Conservation (phyloP, 64 coral and sea anemone genomes). For the Cladopsammia gracilis region DNA sequence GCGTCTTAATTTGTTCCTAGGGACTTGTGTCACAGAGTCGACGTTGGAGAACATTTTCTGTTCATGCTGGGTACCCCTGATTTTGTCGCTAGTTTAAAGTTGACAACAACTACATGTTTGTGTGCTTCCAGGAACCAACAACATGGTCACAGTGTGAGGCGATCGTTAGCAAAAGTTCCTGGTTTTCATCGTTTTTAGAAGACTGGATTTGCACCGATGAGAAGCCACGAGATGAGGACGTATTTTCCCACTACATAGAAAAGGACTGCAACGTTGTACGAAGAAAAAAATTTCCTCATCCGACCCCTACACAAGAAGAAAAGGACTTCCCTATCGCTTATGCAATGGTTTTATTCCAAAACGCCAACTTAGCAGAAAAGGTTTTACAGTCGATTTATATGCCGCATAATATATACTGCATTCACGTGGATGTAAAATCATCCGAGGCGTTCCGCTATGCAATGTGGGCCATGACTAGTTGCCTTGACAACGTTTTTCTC, state of each 20-base stretch:
- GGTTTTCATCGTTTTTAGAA: not conserved
- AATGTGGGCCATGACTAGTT: slow-evolving; percentile 20
- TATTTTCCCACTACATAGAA: not conserved
- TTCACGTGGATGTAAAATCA: slow-evolving; percentile 51
- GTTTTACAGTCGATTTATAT: slow-evolving; percentile 43
- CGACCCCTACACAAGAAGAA: slow-evolving; percentile 33
- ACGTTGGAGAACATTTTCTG: too few species aligned
- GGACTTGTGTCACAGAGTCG: too few species aligned
- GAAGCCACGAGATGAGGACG: not conserved
- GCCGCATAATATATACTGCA: slow-evolving; percentile 60
- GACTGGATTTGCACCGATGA: slow-evolving; percentile 6
- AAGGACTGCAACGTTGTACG: slow-evolving; percentile 1
- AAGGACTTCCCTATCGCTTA: slow-evolving; percentile 56
- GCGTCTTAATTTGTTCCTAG: too few species aligned
- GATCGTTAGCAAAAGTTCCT: not conserved
- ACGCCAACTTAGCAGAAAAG: slow-evolving; percentile 11
- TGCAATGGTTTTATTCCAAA: slow-evolving; percentile 23
- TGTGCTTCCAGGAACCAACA: not conserved
- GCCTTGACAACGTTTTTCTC: slow-evolving; percentile 21
- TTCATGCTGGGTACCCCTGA: too few species aligned
- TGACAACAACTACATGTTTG: not conserved
- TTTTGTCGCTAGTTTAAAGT: too few species aligned
- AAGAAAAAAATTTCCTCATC: slow-evolving; percentile 20
- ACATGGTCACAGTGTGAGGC: slow-evolving; percentile 13
- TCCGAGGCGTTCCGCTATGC: slow-evolving; percentile 11